Evolutionary conservation across 2,797 vertebrate species (phyloP), one percentile per base, ranked within the genome.

Genomic region (Capromys pilorides): DNA sequence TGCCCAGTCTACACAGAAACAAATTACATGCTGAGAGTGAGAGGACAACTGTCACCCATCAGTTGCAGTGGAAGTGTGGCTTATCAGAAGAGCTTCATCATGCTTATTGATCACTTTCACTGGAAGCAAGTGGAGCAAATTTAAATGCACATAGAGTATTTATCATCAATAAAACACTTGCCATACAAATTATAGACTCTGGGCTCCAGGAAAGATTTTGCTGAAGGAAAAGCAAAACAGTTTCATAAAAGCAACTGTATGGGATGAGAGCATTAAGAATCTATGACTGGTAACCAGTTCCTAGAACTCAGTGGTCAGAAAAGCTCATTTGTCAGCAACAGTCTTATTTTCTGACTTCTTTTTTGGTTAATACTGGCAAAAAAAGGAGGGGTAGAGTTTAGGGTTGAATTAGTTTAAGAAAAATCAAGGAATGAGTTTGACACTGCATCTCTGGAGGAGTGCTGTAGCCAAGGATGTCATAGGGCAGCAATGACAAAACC

Each of bases 91-190:
- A 94, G 39, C 31, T 2, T 5, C n/a, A 9, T 31, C 31, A 5
- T 57, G 4, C 0, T 69, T 71, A 41, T 14, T 36, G 45, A 59
- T 88, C 51, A 80, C 10, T 78, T 89, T 93, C 57, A 8, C 86
- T 71, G 3, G 69, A 67, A 92, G 88, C 8, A 39, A 73, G 54
- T 31, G 6, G 31, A 71, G 12, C 5, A 66, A 24, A 86, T 77
- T 81, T 78, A 67, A 59, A 64, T 39, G 9, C 78, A 22, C 57
- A 92, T 51, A 77, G 85, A 71, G 10, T 19, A 86, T 78, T 93
- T 81, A 36, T 84, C n/a, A 71, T 93, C 87, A 90, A 81, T 89
- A 93, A 96, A 94, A 88, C 75, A 84, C 66, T 71, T 49, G 57
- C 49, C 26, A 24, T 71, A 86, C 22, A 80, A 33, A 91, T 80